A percentile compares a stretch with the other conserved stretches of the same genome.
Evolutionary conservation across 64 coral and sea anemone species (phyloP).

Genomic region (Dendrophyllia cribrosa): DNA sequence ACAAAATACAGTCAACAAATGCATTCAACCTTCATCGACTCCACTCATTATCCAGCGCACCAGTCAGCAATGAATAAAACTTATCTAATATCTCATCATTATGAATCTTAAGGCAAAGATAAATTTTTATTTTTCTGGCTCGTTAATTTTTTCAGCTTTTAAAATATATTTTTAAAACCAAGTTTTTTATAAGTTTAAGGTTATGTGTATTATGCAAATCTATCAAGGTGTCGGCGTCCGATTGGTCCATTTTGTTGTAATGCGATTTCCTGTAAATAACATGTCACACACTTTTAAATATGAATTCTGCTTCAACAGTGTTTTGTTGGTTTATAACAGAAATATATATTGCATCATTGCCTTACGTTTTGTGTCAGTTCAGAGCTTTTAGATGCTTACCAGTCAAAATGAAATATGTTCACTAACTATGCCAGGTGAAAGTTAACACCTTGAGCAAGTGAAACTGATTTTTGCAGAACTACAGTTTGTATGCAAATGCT

Average conservation of each 20-base stretch:
- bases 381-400: no score
- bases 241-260: not conserved
- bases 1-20: not conserved
- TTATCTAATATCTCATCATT: not conserved
- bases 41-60: no score
- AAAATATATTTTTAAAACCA: not conserved
- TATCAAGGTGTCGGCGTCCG: not conserved
- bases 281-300: not conserved
- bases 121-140: not conserved
- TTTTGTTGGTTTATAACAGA: not conserved
- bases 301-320: no score
- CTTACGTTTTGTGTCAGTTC: no score
- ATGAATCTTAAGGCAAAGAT: not conserved
- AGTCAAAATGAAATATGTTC: no score
- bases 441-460: no score
- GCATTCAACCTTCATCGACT: not conserved
- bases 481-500: no score
- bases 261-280: not conserved
- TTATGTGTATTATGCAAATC: constrained; percentile 2
- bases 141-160: not conserved
- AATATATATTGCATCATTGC: no score
- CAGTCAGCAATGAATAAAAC: not conserved
- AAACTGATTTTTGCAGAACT: no score
- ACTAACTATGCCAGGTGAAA: no score
- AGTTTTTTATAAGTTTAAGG: not conserved